Evolutionary conservation across 1,140 invertebrate genomes (phyloP).

Genomic region (Dermatophagoides farinae): DNA sequence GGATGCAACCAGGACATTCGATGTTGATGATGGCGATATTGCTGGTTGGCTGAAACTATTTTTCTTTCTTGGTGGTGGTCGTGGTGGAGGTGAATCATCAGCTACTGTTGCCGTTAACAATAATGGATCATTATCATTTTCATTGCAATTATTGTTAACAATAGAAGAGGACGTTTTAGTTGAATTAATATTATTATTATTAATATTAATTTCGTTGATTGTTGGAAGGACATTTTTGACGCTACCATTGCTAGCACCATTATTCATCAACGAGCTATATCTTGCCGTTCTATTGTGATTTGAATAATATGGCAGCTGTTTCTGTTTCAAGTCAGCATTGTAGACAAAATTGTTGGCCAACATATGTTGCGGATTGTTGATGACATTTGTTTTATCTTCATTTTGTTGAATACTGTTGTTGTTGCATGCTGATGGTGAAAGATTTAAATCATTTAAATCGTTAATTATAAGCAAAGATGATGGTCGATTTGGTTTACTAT

Average conservation of each 20-base stretch:
- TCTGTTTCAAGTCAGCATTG: too few species aligned
- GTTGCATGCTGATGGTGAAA: not conserved
- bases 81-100: conserved; percentile 25
- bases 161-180: conserved; percentile 13
- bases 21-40: not conserved
- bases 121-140: not conserved
- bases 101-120: not conserved
- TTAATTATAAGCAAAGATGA: too few species aligned
- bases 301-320: too few species aligned
- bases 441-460: too few species aligned
- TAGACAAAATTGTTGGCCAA: too few species aligned
- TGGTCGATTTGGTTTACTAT: too few species aligned
- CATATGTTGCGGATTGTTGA: too few species aligned
- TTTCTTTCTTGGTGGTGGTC: conserved; percentile 32
- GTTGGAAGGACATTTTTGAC: not conserved
- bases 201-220: not conserved
- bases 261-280: not conserved
- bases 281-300: too few species aligned
- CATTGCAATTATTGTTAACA: conserved; percentile 7
- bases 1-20: too few species aligned
- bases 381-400: not conserved
- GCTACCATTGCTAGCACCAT: not conserved
- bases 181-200: not conserved
- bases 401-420: not conserved
- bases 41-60: not conserved